Percentiles rank a stretch among this genome's conserved stretches.
Evolutionary conservation across 2,113 vertebrate genomes (phyloP).

Genomic region (Scartelaos histophorus): DNA sequence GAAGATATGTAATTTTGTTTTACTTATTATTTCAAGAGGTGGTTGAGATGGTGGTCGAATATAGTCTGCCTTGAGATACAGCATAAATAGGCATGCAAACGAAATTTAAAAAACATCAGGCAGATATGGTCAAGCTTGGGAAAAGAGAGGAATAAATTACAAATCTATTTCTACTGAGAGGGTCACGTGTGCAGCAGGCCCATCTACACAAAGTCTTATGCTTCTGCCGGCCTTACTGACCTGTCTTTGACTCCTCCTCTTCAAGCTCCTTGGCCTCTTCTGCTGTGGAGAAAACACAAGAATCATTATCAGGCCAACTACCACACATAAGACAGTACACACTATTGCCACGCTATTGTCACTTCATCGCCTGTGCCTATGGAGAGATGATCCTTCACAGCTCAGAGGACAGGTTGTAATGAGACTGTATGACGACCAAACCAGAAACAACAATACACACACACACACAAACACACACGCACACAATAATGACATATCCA

Average conservation of each 20-base stretch:
- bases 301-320: conserved; percentile 52
- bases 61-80: no score
- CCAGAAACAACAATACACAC: conserved; percentile 23
- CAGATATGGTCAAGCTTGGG: not conserved
- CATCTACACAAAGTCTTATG: not conserved
- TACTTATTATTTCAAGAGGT: no score
- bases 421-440: conserved; percentile 42
- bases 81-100: no score
- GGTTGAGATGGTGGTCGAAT: no score
- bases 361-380: conserved; percentile 56
- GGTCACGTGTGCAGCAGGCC: not conserved
- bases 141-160: no score
- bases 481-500: conserved; percentile 57
- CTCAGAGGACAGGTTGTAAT: conserved; percentile 61
- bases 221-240: conserved; percentile 68
- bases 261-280: conserved; percentile 85
- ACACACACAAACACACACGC: conserved; percentile 18
- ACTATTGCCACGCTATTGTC: conserved; percentile 45
- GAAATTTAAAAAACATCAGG: not conserved
- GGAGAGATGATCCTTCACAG: conserved; percentile 61
- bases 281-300: conserved; percentile 72
- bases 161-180: no score
- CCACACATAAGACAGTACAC: conserved; percentile 37
- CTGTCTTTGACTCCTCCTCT: conserved; percentile 86
- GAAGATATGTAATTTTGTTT: no score